Evolutionary conservation across 2,113 vertebrate species (phyloP).

Genomic region (Daphoenositta chrysoptera): DNA sequence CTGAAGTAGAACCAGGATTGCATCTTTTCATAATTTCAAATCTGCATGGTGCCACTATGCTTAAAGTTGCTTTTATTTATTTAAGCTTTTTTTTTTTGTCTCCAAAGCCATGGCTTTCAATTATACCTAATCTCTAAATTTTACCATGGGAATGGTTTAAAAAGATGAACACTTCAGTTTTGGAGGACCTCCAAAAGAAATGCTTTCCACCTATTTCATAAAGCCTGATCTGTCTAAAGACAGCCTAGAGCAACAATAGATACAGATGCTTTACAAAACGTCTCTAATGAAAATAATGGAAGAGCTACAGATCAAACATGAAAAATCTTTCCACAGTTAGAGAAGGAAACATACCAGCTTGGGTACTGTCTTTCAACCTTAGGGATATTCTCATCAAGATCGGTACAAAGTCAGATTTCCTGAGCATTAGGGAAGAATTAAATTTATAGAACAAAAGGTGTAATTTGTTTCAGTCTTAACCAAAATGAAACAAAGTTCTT

Average conservation of each 20-base stretch:
- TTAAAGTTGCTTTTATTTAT: background rate
- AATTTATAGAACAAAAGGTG: background rate
- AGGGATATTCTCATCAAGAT: background rate
- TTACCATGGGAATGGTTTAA: background rate
- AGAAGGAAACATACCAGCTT: background rate
- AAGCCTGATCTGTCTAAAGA: background rate
- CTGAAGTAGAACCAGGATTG: background rate
- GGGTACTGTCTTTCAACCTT: conserved; percentile 14
- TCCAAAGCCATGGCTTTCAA: background rate
- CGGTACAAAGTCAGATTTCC: background rate
- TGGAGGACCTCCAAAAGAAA: background rate
- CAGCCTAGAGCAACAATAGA: background rate
- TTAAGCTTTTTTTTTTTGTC: background rate
- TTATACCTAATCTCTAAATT: background rate
- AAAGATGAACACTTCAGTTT: background rate
- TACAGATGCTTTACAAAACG: background rate
- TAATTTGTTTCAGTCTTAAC: background rate
- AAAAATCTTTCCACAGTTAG: background rate
- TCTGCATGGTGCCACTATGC: background rate
- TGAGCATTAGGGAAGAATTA: background rate
- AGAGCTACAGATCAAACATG: background rate
- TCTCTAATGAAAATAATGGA: background rate
- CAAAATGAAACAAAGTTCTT: background rate
- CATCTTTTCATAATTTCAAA: background rate
- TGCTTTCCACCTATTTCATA: background rate